A percentile compares a stretch with the other conserved stretches of the same genome.
Evolutionary conservation across 1,140 invertebrate species (phyloP).

Genomic region (Trachelipus rathkii): DNA sequence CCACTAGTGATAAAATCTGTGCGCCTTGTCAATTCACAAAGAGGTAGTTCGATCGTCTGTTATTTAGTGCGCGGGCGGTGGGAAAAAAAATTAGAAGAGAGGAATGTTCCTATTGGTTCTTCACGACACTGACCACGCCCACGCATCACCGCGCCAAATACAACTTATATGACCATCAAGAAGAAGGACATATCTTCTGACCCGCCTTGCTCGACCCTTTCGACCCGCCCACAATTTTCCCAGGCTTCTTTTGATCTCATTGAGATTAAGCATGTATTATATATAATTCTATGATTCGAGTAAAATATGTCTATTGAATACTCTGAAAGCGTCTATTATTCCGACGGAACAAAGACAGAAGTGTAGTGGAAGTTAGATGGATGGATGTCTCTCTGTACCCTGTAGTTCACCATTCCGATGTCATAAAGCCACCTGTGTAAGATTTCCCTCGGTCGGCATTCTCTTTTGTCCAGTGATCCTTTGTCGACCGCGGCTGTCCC

Average conservation of each 20-base stretch:
- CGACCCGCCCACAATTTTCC: slow-evolving; percentile 10
- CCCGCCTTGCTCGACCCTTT: background rate
- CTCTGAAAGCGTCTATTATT: background rate
- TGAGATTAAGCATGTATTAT: background rate
- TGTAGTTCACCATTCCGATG: too few relatives aligned
- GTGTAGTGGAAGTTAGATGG: too few relatives aligned
- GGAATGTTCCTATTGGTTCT: slow-evolving; percentile 32
- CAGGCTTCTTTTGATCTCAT: background rate
- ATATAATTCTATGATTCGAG: background rate
- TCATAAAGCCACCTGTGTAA: too few relatives aligned
- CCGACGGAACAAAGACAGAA: too few relatives aligned
- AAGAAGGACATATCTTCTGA: slow-evolving; percentile 1
- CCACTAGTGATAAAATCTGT: slow-evolving; percentile 43
- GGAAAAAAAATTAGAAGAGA: slow-evolving; percentile 26
- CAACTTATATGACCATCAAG: slow-evolving; percentile 26
- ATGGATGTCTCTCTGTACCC: too few relatives aligned
- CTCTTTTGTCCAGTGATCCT: too few relatives aligned
- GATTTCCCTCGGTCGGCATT: too few relatives aligned
- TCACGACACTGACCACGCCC: slow-evolving; percentile 30
- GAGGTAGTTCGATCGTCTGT: slow-evolving; percentile 44
- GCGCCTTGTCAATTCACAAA: slow-evolving; percentile 43
- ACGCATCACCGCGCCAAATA: slow-evolving; percentile 39
- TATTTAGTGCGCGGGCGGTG: slow-evolving; percentile 40
- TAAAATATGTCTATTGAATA: background rate
- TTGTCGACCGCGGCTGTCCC: too few relatives aligned